Conservation (phyloP, 2,888 invertebrate genomes). For the Escarpia spicata region DNA sequence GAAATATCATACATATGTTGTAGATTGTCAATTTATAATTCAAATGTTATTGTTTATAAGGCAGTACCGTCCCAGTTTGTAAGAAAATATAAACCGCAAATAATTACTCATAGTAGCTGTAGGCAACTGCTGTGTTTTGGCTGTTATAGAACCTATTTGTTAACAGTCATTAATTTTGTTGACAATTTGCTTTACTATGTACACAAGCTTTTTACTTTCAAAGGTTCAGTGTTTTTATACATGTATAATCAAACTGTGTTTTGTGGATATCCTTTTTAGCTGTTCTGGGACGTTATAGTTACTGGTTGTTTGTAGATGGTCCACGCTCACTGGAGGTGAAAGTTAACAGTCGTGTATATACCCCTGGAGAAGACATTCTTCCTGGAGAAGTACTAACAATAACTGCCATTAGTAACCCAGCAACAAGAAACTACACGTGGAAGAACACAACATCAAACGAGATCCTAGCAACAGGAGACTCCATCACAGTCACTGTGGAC, state of each 20-base stretch:
- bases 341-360: not conserved
- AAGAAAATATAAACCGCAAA: too few species aligned
- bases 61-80: too few species aligned
- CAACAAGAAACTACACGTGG: conserved; percentile 20
- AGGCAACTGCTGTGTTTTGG: too few species aligned
- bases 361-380: not conserved
- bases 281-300: not conserved
- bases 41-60: not conserved
- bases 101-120: too few species aligned
- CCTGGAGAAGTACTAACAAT: not conserved
- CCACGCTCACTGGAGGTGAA: not conserved
- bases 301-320: not conserved
- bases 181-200: not conserved
- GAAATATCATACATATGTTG: not conserved
- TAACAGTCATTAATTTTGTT: conserved; percentile 17
- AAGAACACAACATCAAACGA: conserved; percentile 18
- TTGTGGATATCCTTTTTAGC: not conserved
- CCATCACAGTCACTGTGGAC: conserved; percentile 21
- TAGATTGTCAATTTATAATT: too few species aligned
- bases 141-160: not conserved
- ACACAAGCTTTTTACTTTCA: not conserved
- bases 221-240: not conserved
- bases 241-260: not conserved
- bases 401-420: conserved; percentile 16
- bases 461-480: not conserved